Base-by-base conservation (phyloP, 2,113 vertebrate genomes). In the Campylorhamphus procurvoides region DNA sequence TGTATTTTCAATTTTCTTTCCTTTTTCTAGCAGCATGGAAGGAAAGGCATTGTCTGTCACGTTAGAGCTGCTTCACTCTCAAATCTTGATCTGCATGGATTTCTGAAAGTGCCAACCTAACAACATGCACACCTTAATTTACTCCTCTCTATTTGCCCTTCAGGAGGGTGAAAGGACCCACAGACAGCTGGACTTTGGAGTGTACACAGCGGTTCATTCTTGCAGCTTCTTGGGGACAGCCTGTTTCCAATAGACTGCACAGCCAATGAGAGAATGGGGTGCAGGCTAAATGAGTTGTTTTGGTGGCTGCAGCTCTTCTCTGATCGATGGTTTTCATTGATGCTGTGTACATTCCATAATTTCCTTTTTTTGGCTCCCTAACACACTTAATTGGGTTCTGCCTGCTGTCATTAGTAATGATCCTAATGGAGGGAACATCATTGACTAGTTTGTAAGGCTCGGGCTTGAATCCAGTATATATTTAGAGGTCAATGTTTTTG, bases 311-410 rank as follows among this genome's bases (percentile, higher is more conserved):
- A 69, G 63, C 75, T 88, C 58, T 64, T 78, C 23, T 40, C 80
- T 60, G 49, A 60, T 84, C 37, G 0, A 72, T 91, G 49, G 13
- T 69, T 95, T 76, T 56, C 50, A 59, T 95, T 2, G 1, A 55
- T 60, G 62, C 35, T 75, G 39, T 78, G 39, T 75, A 33, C 29
- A 7, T 31, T 81, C 64, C 14, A 6, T 63, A 31, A 64, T 63
- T 91, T 78, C 77, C 28, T 76, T 63, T 86, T 72, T 89, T 92
- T 78, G 68, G 68, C 68, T 93, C 18, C 33, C 33, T 82, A 33
- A 18, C 25, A n/a, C 31, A 18, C 63, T 85, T 33, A 85, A 63
- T 52, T 50, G 47, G 10, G 28, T 96, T 93, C 56, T 92, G 60
- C 56, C 52, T 24, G 5, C 10, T 84, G 79, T 92, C 76, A 11